Percentiles rank a stretch among this genome's conserved stretches.
These are phyloP conservation scores for Phaethornis superciliosus DNA, from an alignment of 2,113 vertebrate genomes.

Conservation along the genomic window DNA sequence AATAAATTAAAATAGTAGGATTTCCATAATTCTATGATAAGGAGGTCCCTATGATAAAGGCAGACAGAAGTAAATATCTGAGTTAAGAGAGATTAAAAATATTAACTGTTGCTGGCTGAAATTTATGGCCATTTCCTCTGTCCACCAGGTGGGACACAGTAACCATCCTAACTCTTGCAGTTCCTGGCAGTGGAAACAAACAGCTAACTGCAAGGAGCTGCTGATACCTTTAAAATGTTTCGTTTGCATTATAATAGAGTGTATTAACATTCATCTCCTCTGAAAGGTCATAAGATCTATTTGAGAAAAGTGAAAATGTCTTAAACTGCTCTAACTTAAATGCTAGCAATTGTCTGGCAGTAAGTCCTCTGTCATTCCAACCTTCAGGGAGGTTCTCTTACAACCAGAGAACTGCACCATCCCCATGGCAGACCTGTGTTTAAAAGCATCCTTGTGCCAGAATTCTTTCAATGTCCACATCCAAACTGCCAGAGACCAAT, in stretches of 20 bases:
- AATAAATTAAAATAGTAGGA: neutral
- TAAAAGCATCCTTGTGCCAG: neutral
- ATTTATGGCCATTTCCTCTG: neutral
- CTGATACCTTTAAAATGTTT: neutral
- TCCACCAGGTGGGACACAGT: neutral
- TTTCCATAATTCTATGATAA: neutral
- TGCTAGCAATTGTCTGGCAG: neutral
- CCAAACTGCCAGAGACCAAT: neutral
- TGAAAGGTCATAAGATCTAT: neutral
- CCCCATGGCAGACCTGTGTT: accelerated
- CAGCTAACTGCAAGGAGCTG: neutral
- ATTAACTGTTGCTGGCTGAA: neutral
- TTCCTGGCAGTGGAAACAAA: neutral
- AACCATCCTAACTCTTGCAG: neutral
- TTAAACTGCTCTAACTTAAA: neutral
- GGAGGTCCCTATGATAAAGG: neutral
- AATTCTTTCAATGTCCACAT: neutral
- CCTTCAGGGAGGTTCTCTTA: neutral
- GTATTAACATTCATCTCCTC: neutral
- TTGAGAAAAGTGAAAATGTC: neutral
- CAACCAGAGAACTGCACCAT: accelerated
- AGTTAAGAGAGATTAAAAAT: neutral
- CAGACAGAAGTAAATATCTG: neutral
- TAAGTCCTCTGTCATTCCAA: neutral
- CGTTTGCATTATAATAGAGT: neutral